Evolutionary conservation across 2,888 invertebrate species (phyloP), one percentile per base, ranked within the genome.

Genomic region (Neuroscelio doddi): DNA sequence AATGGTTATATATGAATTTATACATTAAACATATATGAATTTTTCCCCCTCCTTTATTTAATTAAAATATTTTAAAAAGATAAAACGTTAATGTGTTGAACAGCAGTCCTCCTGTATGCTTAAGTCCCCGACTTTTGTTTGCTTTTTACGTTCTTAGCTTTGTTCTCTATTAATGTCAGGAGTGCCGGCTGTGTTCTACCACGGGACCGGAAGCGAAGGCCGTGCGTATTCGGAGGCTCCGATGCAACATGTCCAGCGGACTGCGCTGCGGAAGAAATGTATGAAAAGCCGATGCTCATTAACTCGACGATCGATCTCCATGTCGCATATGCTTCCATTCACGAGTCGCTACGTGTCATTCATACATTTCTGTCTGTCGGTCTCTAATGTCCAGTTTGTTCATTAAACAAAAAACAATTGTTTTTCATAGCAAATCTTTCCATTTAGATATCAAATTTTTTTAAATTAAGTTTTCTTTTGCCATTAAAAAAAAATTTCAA

Each of bases 201-300:
- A 79, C 71, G 80, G 80, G 73, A 80, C 70, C 70, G 80, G 80
- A 77, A 78, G 73, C 72, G 80, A 80, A 70, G 70, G 75, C 74
- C 79, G 77, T 74, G 74, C 73, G 70, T 81, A 79, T 76, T 77
- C 81, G 72, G 80, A 80, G 77, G 59, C 77, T 65, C 73, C 78
- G 73, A 81, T 80, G 66, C 78, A 80, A 74, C 80, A 79, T 68
- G 73, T 77, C 64, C 80, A 80, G 73, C 76, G 78, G 77, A 75
- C 78, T 78, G 74, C 77, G 68, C 78, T 81, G 62, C 78, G 79
- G 74, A 81, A 81, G 78, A 80, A 82, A 81, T 79, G 80, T 82
- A 81, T 80, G 80, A 79, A 79, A 80, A 77, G 76, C 75, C 77
- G 77, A 75, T 72, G 73, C 74, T 77, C 76, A 77, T 77, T 76